These are phyloP conservation scores for Ficedula albicollis DNA, from an alignment of 2,797 vertebrate species.

Conservation along the genomic window DNA sequence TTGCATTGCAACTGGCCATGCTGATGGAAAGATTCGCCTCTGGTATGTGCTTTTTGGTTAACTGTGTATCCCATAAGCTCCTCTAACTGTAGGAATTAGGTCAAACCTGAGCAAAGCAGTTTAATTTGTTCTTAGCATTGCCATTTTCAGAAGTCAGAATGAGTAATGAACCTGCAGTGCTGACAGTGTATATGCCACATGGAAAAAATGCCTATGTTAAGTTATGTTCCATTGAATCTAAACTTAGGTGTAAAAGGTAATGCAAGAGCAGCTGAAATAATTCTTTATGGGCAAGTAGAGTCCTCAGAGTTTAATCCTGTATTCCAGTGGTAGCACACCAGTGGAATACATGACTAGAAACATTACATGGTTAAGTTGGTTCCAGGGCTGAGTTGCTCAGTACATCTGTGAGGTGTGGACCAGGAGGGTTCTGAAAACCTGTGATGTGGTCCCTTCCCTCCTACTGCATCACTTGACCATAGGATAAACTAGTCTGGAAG, in stretches of 20 bases:
- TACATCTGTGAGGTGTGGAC: rapidly evolving
- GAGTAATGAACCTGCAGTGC: neutral
- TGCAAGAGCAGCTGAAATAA: neutral
- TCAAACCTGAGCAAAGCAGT: neutral
- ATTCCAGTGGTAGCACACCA: too few relatives aligned
- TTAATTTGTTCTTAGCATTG: neutral
- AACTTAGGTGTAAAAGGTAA: neutral
- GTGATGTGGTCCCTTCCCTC: neutral
- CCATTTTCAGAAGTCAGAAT: neutral
- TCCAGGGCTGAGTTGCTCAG: neutral
- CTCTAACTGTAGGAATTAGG: neutral
- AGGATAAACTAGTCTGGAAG: neutral
- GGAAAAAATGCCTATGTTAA: neutral
- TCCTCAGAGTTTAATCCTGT: too few relatives aligned
- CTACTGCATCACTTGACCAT: neutral
- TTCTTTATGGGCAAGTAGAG: neutral
- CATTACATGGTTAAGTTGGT: neutral
- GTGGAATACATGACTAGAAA: neutral
- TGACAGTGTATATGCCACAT: neutral
- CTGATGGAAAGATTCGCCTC: constrained; percentile 91
- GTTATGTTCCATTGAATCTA: rapidly evolving
- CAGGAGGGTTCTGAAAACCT: neutral
- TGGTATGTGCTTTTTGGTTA: constrained; percentile 79
- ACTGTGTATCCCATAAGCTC: rapidly evolving
- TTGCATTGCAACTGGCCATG: constrained; percentile 92